Evolutionary conservation across 2,797 vertebrate genomes (phyloP).

Genomic region (Urophycis tenuis): DNA sequence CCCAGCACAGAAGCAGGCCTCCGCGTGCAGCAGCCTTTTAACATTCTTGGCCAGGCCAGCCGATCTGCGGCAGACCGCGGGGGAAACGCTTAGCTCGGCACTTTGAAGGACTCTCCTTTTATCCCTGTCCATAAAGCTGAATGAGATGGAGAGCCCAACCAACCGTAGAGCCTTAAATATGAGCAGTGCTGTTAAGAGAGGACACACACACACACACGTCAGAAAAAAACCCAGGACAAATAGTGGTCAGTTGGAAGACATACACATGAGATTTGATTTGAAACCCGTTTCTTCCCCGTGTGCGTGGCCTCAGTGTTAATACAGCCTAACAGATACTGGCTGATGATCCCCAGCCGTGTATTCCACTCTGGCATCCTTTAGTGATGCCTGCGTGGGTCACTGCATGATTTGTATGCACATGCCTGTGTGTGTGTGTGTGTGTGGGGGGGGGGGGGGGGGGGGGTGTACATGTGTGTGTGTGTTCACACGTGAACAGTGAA

Average conservation of each 20-base stretch:
- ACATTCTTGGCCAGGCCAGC: conserved; percentile 60
- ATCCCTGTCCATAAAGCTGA: conserved; percentile 42
- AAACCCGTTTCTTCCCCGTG: neutral
- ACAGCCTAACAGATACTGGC: conserved; percentile 55
- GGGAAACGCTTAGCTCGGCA: conserved; percentile 57
- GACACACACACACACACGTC: neutral
- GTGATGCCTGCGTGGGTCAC: conserved; percentile 43
- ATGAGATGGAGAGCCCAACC: conserved; percentile 39
- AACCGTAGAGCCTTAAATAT: conserved; percentile 18
- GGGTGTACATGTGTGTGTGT: neutral
- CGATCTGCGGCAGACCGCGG: conserved; percentile 56
- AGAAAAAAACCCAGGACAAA: neutral
- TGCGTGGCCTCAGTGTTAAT: conserved; percentile 16
- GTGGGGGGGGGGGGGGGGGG: too few species aligned
- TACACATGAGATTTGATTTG: neutral
- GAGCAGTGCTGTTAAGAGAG: conserved; percentile 21
- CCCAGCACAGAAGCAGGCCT: too few species aligned
- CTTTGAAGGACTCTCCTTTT: conserved; percentile 50
- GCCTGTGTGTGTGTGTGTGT: conserved; percentile 23
- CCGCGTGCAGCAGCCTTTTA: conserved; percentile 55
- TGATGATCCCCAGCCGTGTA: conserved; percentile 64
- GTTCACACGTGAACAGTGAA: neutral
- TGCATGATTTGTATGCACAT: conserved; percentile 19
- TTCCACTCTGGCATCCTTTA: conserved; percentile 66
- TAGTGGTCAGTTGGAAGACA: neutral